A percentile compares a stretch with the other conserved stretches of the same genome.
These are phyloP conservation scores for Sarcophaga subvicina DNA, from an alignment of 2,888 invertebrate genomes.

Conservation along the genomic window DNA sequence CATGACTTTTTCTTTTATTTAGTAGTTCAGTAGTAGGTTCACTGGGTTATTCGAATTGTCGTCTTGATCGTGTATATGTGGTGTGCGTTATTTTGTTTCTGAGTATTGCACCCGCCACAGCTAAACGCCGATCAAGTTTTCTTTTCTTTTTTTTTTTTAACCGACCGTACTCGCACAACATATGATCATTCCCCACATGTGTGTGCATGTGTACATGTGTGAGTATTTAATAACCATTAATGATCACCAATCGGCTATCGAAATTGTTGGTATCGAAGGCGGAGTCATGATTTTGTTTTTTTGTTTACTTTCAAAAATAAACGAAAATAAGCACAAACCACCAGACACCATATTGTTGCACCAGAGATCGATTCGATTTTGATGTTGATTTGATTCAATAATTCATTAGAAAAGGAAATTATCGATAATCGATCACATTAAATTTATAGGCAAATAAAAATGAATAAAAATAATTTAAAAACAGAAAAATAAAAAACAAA, in stretches of 20 bases:
- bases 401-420: not conserved
- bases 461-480: conserved; percentile 24
- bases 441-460: not conserved
- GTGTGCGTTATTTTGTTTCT: conserved; percentile 1
- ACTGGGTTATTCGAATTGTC: conserved; percentile 33
- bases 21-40: not conserved
- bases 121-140: conserved; percentile 26
- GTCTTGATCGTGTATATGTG: conserved; percentile 21
- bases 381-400: not conserved
- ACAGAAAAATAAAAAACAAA: not conserved
- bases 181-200: not conserved
- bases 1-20: too few relatives aligned
- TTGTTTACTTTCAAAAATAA: not conserved
- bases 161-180: not conserved
- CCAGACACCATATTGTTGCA: conserved; percentile 9
- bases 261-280: conserved; percentile 17
- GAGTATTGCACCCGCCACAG: conserved; percentile 16
- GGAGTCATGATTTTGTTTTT: conserved; percentile 20
- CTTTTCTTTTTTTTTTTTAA: too few relatives aligned
- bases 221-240: not conserved
- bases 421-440: not conserved
- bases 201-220: not conserved
- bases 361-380: not conserved
- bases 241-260: conserved; percentile 49
- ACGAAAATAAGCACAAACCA: not conserved